These are phyloP conservation scores for Pteronura brasiliensis DNA, from an alignment of 2,113 vertebrate genomes.

Conservation along the genomic window DNA sequence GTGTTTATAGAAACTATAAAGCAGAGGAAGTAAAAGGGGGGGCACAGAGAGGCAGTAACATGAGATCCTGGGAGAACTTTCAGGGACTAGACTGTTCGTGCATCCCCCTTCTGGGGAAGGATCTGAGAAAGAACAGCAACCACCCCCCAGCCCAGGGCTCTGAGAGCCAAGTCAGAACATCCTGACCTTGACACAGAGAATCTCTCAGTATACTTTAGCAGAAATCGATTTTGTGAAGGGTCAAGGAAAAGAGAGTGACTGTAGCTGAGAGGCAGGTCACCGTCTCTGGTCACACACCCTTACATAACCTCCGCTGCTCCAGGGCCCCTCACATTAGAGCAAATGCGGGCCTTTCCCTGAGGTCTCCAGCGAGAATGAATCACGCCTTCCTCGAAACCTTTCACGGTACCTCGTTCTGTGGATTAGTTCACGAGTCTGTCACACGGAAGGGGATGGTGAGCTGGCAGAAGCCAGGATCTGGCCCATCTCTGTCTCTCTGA, in stretches of 20 bases:
- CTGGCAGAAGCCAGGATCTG: background rate
- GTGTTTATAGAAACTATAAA: slow-evolving; percentile 57
- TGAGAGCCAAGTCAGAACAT: slow-evolving; percentile 58
- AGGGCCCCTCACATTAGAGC: background rate
- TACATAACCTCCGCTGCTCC: background rate
- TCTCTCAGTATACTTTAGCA: slow-evolving; percentile 76
- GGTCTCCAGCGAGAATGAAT: background rate
- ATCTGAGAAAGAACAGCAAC: slow-evolving; percentile 41
- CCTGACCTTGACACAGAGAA: slow-evolving; percentile 75
- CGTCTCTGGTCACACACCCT: background rate
- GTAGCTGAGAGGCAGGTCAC: background rate
- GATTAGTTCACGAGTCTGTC: background rate
- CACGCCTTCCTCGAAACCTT: background rate
- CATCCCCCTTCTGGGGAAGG: background rate
- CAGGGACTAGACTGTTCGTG: background rate
- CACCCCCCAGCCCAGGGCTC: background rate
- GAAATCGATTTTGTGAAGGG: slow-evolving; percentile 84
- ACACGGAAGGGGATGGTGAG: background rate
- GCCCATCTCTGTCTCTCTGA: background rate
- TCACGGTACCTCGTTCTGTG: background rate
- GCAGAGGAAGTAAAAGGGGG: slow-evolving; percentile 20
- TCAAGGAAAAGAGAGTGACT: slow-evolving; percentile 41
- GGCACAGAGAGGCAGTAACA: slow-evolving; percentile 24
- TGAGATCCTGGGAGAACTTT: slow-evolving; percentile 21
- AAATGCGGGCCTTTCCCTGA: background rate